phyloP scores from a whole-genome alignment of 2,113 vertebrate species.

The Nerophis lumbriciformis region DNA sequence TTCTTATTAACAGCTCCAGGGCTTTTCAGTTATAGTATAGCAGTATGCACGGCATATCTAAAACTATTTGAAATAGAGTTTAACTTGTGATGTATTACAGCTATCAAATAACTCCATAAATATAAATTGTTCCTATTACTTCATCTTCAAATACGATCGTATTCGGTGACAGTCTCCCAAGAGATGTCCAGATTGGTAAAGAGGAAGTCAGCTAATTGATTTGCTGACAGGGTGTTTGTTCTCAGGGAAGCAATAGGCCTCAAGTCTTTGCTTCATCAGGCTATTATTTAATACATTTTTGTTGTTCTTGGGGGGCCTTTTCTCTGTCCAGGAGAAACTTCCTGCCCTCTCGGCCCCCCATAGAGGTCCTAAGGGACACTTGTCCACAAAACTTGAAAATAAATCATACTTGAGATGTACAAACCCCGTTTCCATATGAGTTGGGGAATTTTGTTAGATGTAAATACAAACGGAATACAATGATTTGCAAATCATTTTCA shows the following conservation, averaged over 20 bases:
- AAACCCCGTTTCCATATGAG: no score
- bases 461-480: no score
- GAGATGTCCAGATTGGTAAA: conserved; percentile 36
- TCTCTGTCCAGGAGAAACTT: conserved; percentile 62
- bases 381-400: conserved; percentile 52
- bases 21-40: neutral
- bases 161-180: conserved; percentile 21
- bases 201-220: conserved; percentile 60
- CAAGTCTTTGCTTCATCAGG: conserved; percentile 37
- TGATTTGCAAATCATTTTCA: no score
- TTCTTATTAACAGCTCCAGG: neutral
- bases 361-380: conserved; percentile 58
- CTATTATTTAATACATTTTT: conserved; percentile 61
- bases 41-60: conserved; percentile 2
- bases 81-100: conserved; percentile 12
- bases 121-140: conserved; percentile 9
- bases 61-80: conserved; percentile 18
- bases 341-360: conserved; percentile 54
- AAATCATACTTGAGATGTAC: conserved; percentile 64
- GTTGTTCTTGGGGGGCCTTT: conserved; percentile 58
- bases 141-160: conserved; percentile 20
- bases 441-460: no score
- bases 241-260: conserved; percentile 41
- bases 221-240: conserved; percentile 46
- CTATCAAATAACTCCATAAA: conserved; percentile 15